phyloP scores from a whole-genome alignment of 2,113 vertebrate genomes.

The Colaptes auratus region DNA sequence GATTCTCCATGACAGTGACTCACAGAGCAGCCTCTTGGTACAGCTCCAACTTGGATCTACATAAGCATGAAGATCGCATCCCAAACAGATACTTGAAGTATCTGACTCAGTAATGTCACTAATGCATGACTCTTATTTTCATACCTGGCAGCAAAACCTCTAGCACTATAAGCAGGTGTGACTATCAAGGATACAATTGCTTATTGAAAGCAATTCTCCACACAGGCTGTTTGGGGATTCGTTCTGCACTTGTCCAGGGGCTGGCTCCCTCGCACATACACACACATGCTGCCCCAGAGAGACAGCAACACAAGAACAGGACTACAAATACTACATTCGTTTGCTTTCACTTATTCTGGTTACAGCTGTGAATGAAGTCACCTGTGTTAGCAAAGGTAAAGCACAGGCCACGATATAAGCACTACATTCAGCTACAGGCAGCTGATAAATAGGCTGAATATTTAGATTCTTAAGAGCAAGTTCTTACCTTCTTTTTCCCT shows the following conservation, averaged over 20 bases:
- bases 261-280: neutral
- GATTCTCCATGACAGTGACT: neutral
- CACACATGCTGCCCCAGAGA: neutral
- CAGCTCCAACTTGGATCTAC: neutral
- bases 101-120: neutral
- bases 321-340: neutral
- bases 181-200: neutral
- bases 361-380: neutral
- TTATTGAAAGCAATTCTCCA: neutral
- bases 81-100: neutral
- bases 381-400: neutral
- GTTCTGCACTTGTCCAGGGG: neutral
- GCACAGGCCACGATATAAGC: neutral
- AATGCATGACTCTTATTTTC: neutral
- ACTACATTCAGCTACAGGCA: neutral
- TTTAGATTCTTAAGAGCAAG: neutral
- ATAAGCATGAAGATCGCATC: neutral
- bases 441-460: neutral
- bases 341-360: neutral
- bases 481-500: constrained; percentile 83
- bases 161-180: neutral
- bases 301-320: neutral
- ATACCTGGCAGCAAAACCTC: neutral
- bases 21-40: neutral
- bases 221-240: neutral